Percentiles rank a stretch among this genome's conserved stretches.
Conservation (phyloP, 2,888 invertebrate species). For the Gymnocheta viridis region DNA sequence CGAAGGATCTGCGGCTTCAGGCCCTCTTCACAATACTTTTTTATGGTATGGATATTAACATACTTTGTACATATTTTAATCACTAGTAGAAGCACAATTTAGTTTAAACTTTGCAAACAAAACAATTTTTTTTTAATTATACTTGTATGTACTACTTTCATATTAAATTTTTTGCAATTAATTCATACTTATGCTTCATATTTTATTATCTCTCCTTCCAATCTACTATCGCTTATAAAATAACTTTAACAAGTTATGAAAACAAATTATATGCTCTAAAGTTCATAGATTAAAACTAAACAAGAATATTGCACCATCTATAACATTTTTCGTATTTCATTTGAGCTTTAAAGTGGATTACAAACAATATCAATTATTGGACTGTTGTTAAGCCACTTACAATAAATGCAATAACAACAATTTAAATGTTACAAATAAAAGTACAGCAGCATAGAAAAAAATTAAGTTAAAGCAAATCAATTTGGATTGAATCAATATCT, state of each 20-base stretch:
- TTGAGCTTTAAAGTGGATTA: constrained; percentile 40
- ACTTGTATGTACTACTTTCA: too few relatives aligned
- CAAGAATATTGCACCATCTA: constrained; percentile 40
- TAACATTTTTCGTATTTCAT: constrained; percentile 50
- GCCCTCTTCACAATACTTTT: too few relatives aligned
- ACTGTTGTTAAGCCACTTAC: constrained; percentile 36
- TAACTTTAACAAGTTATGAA: neutral
- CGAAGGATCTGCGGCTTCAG: too few relatives aligned
- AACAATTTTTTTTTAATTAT: too few relatives aligned
- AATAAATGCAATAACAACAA: constrained; percentile 30
- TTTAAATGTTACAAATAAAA: constrained; percentile 31
- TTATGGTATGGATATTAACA: too few relatives aligned
- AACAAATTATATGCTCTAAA: neutral
- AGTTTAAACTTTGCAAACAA: too few relatives aligned
- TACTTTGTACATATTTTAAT: too few relatives aligned
- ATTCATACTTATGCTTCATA: too few relatives aligned
- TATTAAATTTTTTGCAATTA: too few relatives aligned
- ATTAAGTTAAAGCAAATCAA: constrained; percentile 35
- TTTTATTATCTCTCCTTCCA: too few relatives aligned
- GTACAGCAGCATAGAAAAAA: constrained; percentile 28
- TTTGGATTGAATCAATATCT: constrained; percentile 11
- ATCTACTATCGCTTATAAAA: too few relatives aligned
- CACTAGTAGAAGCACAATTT: too few relatives aligned
- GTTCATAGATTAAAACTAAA: neutral
- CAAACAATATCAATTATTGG: constrained; percentile 54